phyloP scores from a whole-genome alignment of 2,797 vertebrate species.

The Parotocinclus haroldoi region DNA sequence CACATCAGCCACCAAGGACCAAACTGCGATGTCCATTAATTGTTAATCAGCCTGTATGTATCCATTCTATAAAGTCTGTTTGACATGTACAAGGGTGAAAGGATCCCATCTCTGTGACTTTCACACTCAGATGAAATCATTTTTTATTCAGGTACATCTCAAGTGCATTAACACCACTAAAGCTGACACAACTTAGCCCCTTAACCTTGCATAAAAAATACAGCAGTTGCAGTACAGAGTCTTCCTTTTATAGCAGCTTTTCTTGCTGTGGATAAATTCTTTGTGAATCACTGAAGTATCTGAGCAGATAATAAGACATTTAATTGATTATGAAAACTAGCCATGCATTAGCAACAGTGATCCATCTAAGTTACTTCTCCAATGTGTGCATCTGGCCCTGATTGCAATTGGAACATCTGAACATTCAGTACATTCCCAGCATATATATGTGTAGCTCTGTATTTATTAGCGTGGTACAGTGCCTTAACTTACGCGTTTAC shows the following conservation, averaged over 20 bases:
- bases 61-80: conserved; percentile 38
- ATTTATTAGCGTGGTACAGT: conserved; percentile 11
- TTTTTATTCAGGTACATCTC: conserved; percentile 59
- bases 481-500: conserved; percentile 31
- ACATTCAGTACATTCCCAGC: not conserved
- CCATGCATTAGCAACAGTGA: too few relatives aligned
- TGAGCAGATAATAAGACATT: not conserved
- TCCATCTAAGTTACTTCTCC: too few relatives aligned
- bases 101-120: conserved; percentile 56
- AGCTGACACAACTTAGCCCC: conserved; percentile 50
- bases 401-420: not conserved
- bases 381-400: not conserved
- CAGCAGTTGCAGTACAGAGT: not conserved
- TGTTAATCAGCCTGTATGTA: conserved; percentile 54
- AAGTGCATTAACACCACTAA: conserved; percentile 67
- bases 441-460: not conserved
- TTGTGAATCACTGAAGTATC: conserved; percentile 3
- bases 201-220: conserved; percentile 46
- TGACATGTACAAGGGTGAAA: conserved; percentile 62
- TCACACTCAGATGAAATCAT: conserved; percentile 62
- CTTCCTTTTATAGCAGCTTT: not conserved
- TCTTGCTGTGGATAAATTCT: not conserved
- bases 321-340: too few relatives aligned
- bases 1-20: not conserved
- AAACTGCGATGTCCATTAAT: conserved; percentile 51